Percentiles rank a stretch among this genome's conserved stretches.
These are phyloP conservation scores for Danio aesculapii DNA, from an alignment of 2,797 vertebrate species.

Conservation along the genomic window DNA sequence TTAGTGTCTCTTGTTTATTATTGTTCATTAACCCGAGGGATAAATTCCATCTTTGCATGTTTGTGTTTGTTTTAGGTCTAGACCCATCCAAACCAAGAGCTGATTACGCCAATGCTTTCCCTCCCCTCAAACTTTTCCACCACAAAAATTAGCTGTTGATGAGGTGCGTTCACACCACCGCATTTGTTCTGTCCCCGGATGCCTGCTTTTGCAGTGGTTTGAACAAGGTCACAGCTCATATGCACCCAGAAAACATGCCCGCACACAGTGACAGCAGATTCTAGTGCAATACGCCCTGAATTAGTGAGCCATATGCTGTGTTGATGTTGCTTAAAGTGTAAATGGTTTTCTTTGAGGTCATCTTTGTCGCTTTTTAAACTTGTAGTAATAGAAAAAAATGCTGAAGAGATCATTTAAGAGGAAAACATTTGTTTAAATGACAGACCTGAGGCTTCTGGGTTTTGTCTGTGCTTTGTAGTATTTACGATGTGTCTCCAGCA, in stretches of 20 bases:
- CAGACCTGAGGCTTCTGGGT: neutral
- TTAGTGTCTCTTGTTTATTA: conserved; percentile 16
- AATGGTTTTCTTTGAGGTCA: neutral
- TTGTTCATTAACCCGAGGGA: conserved; percentile 31
- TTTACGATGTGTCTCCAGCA: conserved; percentile 27
- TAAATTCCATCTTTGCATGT: conserved; percentile 17
- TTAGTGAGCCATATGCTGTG: neutral
- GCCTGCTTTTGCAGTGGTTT: neutral
- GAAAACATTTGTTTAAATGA: conserved; percentile 7
- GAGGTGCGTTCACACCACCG: neutral
- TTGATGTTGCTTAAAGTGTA: neutral
- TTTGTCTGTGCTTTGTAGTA: conserved; percentile 2
- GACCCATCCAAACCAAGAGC: neutral
- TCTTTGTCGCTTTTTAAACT: neutral
- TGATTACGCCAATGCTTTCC: conserved; percentile 28
- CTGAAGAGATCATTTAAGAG: neutral
- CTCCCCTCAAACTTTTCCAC: neutral
- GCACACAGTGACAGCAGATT: conserved; percentile 10
- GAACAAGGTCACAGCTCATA: neutral
- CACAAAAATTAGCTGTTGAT: conserved; percentile 24
- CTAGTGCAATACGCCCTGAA: conserved; percentile 5
- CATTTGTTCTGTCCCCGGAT: neutral
- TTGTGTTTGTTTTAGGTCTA: conserved; percentile 24
- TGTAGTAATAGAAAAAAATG: neutral
- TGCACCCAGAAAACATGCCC: conserved; percentile 25